phyloP scores from a whole-genome alignment of 2,888 invertebrate species.

The Lasius fuliginosus region DNA sequence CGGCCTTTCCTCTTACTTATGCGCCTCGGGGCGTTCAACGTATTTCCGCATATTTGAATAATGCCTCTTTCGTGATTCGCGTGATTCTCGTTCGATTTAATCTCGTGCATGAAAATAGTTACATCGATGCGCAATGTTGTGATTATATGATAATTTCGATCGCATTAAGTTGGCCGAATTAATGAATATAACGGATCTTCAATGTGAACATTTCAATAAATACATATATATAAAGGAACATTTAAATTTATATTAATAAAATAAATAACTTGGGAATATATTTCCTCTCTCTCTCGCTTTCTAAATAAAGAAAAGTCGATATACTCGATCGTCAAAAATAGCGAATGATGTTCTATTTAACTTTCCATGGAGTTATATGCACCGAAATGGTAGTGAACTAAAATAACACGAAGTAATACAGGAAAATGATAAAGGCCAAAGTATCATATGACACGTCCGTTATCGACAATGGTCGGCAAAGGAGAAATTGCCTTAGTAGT shows the following conservation, averaged over 20 bases:
- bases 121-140: slow-evolving; percentile 33
- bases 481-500: slow-evolving; percentile 35
- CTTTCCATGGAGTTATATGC: slow-evolving; percentile 3
- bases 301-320: neutral
- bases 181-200: neutral
- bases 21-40: slow-evolving; percentile 25
- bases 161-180: neutral
- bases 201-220: neutral
- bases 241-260: slow-evolving; percentile 31
- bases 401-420: slow-evolving; percentile 14
- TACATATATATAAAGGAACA: neutral
- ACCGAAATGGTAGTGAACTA: slow-evolving; percentile 22
- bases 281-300: neutral
- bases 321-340: neutral
- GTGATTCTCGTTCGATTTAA: slow-evolving; percentile 31
- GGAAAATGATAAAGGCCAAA: slow-evolving; percentile 43
- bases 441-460: slow-evolving; percentile 15
- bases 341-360: slow-evolving; percentile 7
- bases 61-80: slow-evolving; percentile 51
- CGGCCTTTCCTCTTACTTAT: slow-evolving; percentile 33
- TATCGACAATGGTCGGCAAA: slow-evolving; percentile 50
- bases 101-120: slow-evolving; percentile 36
- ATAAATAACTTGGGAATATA: slow-evolving; percentile 8
- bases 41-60: slow-evolving; percentile 54
- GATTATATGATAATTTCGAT: slow-evolving; percentile 28